Evolutionary conservation across 2,888 invertebrate species (phyloP), one percentile per base, ranked within the genome.

Genomic region (Sipha maydis): DNA sequence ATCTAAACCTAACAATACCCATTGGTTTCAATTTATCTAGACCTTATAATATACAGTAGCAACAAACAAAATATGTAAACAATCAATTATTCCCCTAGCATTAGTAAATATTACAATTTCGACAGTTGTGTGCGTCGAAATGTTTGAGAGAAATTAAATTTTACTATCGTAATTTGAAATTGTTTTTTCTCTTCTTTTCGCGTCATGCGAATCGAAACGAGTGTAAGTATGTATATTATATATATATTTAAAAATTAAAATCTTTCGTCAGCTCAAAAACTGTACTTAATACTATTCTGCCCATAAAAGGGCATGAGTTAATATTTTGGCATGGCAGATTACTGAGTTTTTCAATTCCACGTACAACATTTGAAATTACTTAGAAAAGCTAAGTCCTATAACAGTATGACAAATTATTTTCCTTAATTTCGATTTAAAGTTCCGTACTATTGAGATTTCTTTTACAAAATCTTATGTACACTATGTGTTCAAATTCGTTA

Each of bases 41-140:
- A 17, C 38, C 41, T 17, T 69, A 34, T 69, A 34, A 34, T 73
- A 34, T 34, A 80, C 67, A 67, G 77, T 77, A 67, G 85, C 76
- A 85, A 85, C 85, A 61, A 67, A 76, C 41, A 8, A 76, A 75
- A 61, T 0, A 77, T 31, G 77, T 85, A 85, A 77, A 85, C 67
- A 85, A 85, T 69, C 38, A 38, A 34, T 84, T 85, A 77, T 83
- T 28, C 21, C 14, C 17, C 41, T 17, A 8, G 5, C 56, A 61
- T 75, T 85, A 31, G 14, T 41, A 21, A 31, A 85, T 67, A 41
- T 28, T 0, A 56, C 28, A 69, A 82, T 82, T 19, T 21, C 19
- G 61, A 80, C 61, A 41, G n/a, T 83, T 73, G n/a, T 38, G 4
- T 3, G 3, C 21, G 61, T 38, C 8, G 21, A 41, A 28, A 31